These are phyloP conservation scores for Cyprinodon tularosa DNA, from an alignment of 2,113 vertebrate species.

Conservation along the genomic window DNA sequence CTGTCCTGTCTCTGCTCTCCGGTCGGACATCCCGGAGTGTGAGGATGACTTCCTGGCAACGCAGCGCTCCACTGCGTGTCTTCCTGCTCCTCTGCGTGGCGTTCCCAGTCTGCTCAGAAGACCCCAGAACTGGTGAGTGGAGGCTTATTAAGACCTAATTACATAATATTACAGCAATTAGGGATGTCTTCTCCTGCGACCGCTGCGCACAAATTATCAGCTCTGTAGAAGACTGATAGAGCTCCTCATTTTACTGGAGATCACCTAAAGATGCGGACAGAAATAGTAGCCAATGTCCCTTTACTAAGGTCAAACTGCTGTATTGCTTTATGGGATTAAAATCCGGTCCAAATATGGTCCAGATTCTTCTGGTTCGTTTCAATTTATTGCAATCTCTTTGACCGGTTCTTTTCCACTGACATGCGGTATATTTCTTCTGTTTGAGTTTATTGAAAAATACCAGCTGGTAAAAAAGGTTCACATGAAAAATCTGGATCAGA, in stretches of 20 bases:
- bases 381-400: not conserved
- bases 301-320: not conserved
- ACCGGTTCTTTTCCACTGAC: not conserved
- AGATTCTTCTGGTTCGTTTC: not conserved
- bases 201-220: slow-evolving; percentile 7
- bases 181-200: slow-evolving; percentile 3
- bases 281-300: not conserved
- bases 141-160: slow-evolving; percentile 52
- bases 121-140: slow-evolving; percentile 74
- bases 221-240: slow-evolving; percentile 8
- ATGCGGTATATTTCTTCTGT: not conserved
- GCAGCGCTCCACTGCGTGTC: slow-evolving; percentile 63
- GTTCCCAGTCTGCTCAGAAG: slow-evolving; percentile 44
- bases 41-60: slow-evolving; percentile 80
- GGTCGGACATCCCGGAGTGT: slow-evolving; percentile 53
- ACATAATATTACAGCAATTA: slow-evolving; percentile 45
- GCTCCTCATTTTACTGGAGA: no score
- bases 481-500: not conserved
- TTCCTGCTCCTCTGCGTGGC: slow-evolving; percentile 56
- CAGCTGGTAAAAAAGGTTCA: not conserved
- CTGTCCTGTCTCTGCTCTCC: slow-evolving; percentile 32
- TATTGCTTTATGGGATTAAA: not conserved
- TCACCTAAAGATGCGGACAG: not conserved
- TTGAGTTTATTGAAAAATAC: not conserved
- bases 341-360: not conserved